A percentile compares a stretch with the other conserved stretches of the same genome.
These are phyloP conservation scores for Dynastes hyllus DNA, from an alignment of 2,888 invertebrate genomes.

Conservation along the genomic window DNA sequence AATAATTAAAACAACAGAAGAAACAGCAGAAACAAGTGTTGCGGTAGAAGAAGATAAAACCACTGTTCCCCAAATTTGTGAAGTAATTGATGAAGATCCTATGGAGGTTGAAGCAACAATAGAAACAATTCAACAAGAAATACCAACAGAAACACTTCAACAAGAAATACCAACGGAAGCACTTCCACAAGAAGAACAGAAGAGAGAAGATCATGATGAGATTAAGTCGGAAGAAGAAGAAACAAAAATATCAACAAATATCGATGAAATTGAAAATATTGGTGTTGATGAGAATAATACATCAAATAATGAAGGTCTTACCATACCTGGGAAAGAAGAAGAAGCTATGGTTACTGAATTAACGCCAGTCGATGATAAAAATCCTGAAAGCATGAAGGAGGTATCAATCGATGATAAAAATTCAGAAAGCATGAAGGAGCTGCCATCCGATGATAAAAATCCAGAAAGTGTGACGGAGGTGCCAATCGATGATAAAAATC, in stretches of 20 bases:
- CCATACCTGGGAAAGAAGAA: not conserved
- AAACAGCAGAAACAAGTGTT: not conserved
- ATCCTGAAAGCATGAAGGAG: not conserved
- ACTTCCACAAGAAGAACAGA: not conserved
- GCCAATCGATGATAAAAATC: not conserved
- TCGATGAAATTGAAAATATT: not conserved
- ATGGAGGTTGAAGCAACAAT: too few relatives aligned
- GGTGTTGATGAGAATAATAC: not conserved
- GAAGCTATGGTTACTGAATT: not conserved
- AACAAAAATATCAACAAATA: not conserved
- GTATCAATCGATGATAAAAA: not conserved
- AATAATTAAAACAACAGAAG: not conserved
- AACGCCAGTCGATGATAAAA: not conserved
- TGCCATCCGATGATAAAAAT: not conserved
- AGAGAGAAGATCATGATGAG: not conserved
- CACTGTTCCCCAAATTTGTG: not conserved
- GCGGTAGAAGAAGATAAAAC: not conserved
- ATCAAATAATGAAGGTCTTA: too few relatives aligned
- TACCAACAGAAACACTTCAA: not conserved
- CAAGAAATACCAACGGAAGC: not conserved
- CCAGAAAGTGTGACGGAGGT: not conserved
- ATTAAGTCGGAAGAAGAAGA: not conserved
- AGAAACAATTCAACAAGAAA: not conserved
- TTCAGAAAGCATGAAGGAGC: not conserved
- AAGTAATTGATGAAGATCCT: not conserved